These are phyloP conservation scores for Halesus radiatus DNA, from an alignment of 1,140 invertebrate genomes.

Conservation along the genomic window DNA sequence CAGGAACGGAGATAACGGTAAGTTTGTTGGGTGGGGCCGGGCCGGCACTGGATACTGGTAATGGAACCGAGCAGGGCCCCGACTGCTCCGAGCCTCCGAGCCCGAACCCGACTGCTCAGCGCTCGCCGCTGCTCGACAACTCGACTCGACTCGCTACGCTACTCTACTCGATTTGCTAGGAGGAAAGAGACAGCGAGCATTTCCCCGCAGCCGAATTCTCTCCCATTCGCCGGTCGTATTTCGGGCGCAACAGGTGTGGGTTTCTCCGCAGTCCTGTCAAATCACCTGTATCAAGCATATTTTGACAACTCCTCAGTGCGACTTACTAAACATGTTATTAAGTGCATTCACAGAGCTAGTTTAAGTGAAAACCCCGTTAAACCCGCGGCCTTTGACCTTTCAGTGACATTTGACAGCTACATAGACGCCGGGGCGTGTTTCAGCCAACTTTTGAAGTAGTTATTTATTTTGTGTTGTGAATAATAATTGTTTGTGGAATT, in stretches of 20 bases:
- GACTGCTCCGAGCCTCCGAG: too few relatives aligned
- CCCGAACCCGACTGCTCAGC: too few relatives aligned
- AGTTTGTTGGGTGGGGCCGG: too few relatives aligned
- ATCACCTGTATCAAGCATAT: slow-evolving; percentile 41
- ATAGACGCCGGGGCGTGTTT: slow-evolving; percentile 43
- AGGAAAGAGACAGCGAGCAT: slow-evolving; percentile 54
- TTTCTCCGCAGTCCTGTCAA: slow-evolving; percentile 24
- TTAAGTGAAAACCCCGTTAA: slow-evolving; percentile 36
- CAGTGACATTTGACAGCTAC: slow-evolving; percentile 45
- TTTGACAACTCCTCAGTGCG: slow-evolving; percentile 6
- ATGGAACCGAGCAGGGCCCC: too few relatives aligned
- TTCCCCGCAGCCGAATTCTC: slow-evolving; percentile 61
- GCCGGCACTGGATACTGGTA: too few relatives aligned
- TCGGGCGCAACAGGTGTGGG: slow-evolving; percentile 45
- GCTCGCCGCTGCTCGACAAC: too few relatives aligned
- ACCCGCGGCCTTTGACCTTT: slow-evolving; percentile 34
- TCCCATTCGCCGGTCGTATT: slow-evolving; percentile 62
- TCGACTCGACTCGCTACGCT: slow-evolving; percentile 1
- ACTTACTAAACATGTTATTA: slow-evolving; percentile 35
- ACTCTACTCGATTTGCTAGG: slow-evolving; percentile 49
- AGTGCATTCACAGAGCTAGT: slow-evolving; percentile 22
- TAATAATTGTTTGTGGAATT: slow-evolving; percentile 28
- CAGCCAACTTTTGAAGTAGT: slow-evolving; percentile 42
- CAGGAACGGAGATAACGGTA: too few relatives aligned
- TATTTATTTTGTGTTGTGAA: slow-evolving; percentile 46